Evolutionary conservation across 2,113 vertebrate species (phyloP).

Genomic region (Myotis yumanensis): DNA sequence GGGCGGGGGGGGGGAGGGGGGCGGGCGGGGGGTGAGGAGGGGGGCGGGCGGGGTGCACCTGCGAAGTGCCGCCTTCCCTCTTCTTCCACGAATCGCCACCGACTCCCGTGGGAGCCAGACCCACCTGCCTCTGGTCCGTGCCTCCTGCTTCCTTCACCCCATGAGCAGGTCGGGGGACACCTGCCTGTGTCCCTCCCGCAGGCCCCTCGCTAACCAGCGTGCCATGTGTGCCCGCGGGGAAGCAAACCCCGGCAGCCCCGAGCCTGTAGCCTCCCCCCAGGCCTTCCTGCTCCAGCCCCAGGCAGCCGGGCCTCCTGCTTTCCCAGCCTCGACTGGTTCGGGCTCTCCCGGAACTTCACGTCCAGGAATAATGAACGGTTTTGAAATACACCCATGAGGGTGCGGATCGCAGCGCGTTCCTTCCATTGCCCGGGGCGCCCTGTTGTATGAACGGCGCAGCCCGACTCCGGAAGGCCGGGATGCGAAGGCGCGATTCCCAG

Average conservation of each 20-base stretch:
- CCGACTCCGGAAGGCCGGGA: background rate
- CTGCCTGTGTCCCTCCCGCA: too few relatives aligned
- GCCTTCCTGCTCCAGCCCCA: background rate
- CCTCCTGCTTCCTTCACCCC: background rate
- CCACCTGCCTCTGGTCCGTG: background rate
- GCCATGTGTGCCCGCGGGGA: too few relatives aligned
- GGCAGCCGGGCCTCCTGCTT: background rate
- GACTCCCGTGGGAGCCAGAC: background rate
- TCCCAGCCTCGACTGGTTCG: background rate
- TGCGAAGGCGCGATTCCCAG: background rate
- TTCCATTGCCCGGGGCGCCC: rapidly evolving
- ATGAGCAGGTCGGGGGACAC: background rate
- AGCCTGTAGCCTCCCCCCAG: too few relatives aligned
- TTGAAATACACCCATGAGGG: background rate
- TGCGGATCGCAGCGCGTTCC: rapidly evolving
- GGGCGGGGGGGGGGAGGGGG: too few relatives aligned
- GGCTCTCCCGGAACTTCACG: background rate
- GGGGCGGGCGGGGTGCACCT: background rate
- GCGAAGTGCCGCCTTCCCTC: rapidly evolving
- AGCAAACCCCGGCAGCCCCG: too few relatives aligned
- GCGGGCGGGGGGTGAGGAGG: too few relatives aligned
- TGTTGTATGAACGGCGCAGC: rapidly evolving
- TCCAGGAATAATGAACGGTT: background rate
- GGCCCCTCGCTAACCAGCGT: too few relatives aligned
- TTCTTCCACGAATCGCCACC: background rate